Evolutionary conservation across 2,797 vertebrate genomes (phyloP), one percentile per base, ranked within the genome.

Genomic region (Malacoraja senta): DNA sequence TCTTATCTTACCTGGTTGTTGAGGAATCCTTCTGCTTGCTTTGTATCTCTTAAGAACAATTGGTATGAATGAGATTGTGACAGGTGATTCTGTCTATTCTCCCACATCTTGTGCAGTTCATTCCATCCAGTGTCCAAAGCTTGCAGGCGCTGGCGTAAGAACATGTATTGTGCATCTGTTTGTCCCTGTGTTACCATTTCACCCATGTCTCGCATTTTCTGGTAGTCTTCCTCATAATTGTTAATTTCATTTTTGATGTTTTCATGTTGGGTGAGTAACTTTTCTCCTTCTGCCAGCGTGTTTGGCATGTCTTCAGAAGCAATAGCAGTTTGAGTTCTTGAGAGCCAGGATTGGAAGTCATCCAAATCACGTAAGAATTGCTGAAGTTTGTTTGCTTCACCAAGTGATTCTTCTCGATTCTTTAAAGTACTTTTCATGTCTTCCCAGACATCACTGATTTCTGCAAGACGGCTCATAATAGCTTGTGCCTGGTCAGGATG

Each of bases 61-160:
- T 99, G 99, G 95, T 99, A 98, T 8, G 98, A 98, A n/a, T 99
- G 98, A 0, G 98, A 99, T 95, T 99, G 99, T 0, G 98, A 98
- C 94, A 99, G 97, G 80, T 99, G 98, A 95, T 96, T 99, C 95
- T 99, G 98, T 8, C 99, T 97, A 95, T 99, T 99, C 96, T 99
- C 99, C 99, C 99, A 99, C 99, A 99, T 99, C 96, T 98, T 99
- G 96, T 99, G 98, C 44, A 99, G 98, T 96, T 99, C 99, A 0
- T 99, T 99, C 98, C 99, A 99, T 93, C 99, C 98, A 0, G 98
- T 99, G 95, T 99, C 98, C 76, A 99, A 96, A 72, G 99, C 99
- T 95, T 99, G 98, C 0, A 99, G 97, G 94, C 99, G 96, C 95
- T 99, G 99, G 6, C 98, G 96, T 29, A 99, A 96, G 96, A 99